Evolutionary conservation across 1,140 invertebrate species (phyloP), one percentile per base, ranked within the genome.

Genomic region (Hylaeus anthracinus): DNA sequence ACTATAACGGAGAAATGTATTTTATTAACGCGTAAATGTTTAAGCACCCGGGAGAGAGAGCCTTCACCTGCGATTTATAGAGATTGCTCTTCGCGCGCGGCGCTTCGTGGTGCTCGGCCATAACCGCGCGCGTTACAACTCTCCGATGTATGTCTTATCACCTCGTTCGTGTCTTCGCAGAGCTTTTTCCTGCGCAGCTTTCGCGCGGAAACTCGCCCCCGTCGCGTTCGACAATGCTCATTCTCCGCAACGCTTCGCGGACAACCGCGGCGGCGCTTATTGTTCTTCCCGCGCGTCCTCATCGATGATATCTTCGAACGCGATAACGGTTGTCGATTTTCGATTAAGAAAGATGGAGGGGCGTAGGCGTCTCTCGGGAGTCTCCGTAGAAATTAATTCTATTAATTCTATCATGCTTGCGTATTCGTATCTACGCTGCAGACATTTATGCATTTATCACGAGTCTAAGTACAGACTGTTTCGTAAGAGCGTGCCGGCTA

Each of bases 11-110:
- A 56, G 37, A 75, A 72, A 58, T 60, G 77, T 84, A 65, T 84
- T 81, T 82, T 83, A 84, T 84, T 76, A 85, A 84, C 53, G 72
- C 41, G 56, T 83, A 81, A 85, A 84, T 81, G 83, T 85, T 85
- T 70, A 73, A 81, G 72, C 72, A 66, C 58, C 26, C n/a, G 1
- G 63, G 14, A 26, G 26, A 26, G 26, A 26, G 45, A 45, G 45
- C 58, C 71, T 70, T 41, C 70, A 72, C 43, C 43, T 51, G 45
- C 67, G 72, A 86, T 86, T 82, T 82, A 86, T 84, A 65, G 79
- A 77, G 72, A 84, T 82, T 58, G 60, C 53, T 53, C 64, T 73
- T 56, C 43, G 41, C 60, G 63, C 48, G 78, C 66, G 64, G 43
- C 53, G 14, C 37, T 26, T 51, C 37, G 51, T n/a, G n/a, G 63